Percentiles rank a stretch among this genome's conserved stretches.
Evolutionary conservation across 2,113 vertebrate species (phyloP).

Genomic region (Polyodon spathula): DNA sequence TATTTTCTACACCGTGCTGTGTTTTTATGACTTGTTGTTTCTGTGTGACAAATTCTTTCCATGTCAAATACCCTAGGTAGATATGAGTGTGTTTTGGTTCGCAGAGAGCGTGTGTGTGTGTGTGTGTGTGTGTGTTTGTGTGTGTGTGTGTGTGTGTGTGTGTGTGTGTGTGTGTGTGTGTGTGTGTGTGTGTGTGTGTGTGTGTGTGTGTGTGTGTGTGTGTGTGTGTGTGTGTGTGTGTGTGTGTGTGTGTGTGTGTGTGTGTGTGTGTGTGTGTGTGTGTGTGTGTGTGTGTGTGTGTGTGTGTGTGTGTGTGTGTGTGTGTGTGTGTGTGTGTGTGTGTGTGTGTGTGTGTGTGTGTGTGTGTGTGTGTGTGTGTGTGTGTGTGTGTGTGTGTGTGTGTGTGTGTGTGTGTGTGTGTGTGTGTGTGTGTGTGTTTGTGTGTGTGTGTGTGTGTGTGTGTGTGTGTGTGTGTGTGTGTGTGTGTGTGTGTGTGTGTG

Average conservation of each 20-base stretch:
- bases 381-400: neutral
- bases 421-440: neutral
- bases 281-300: conserved; percentile 2
- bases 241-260: neutral
- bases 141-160: neutral
- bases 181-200: neutral
- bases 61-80: too few species aligned
- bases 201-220: too few species aligned
- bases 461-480: neutral
- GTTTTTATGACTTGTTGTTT: too few species aligned
- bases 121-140: neutral
- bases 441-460: neutral
- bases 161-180: neutral
- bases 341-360: too few species aligned
- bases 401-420: neutral
- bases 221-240: neutral
- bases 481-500: neutral
- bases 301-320: neutral
- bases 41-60: too few species aligned
- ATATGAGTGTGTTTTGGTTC: too few species aligned
- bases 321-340: neutral
- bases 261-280: too few species aligned
- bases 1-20: too few species aligned
- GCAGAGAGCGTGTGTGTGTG: neutral
- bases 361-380: neutral